Evolutionary conservation across 2,113 vertebrate species (phyloP).

Genomic region (Morone saxatilis): DNA sequence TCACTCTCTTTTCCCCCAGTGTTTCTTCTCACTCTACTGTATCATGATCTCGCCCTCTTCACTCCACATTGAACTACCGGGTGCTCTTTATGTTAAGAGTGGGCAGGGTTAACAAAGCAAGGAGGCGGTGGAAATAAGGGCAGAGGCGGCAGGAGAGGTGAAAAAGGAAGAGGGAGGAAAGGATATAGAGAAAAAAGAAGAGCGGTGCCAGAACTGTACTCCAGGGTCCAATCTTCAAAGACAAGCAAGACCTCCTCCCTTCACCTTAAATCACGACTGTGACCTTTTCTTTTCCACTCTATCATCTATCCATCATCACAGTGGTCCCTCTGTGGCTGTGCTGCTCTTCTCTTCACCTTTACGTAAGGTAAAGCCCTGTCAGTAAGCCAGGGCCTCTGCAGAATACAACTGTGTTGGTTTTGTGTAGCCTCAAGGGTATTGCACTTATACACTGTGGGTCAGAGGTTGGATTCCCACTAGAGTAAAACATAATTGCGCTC

Average conservation of each 20-base stretch:
- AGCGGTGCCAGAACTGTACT: slow-evolving; percentile 42
- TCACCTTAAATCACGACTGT: slow-evolving; percentile 69
- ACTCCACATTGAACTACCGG: background rate
- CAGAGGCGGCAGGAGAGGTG: background rate
- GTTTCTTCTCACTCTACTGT: background rate
- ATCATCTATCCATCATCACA: slow-evolving; percentile 75
- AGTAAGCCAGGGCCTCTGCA: slow-evolving; percentile 22
- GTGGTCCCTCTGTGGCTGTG: slow-evolving; percentile 41
- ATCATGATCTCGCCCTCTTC: slow-evolving; percentile 4
- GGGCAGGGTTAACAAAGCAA: slow-evolving; percentile 3
- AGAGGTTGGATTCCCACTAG: background rate
- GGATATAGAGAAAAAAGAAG: slow-evolving; percentile 9
- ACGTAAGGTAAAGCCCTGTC: slow-evolving; percentile 32
- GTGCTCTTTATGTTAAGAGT: background rate
- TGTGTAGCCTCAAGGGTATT: background rate
- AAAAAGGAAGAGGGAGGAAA: slow-evolving; percentile 8
- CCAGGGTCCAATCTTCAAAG: slow-evolving; percentile 72
- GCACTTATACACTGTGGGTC: slow-evolving; percentile 42
- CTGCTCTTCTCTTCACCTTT: slow-evolving; percentile 51
- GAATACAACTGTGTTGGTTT: slow-evolving; percentile 10
- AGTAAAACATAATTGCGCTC: slow-evolving; percentile 4
- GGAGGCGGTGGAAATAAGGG: background rate
- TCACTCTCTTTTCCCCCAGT: background rate
- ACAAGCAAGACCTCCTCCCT: slow-evolving; percentile 69
- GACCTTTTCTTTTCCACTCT: slow-evolving; percentile 75